Evolutionary conservation across 2,797 vertebrate genomes (phyloP).

Genomic region (Pterois miles): DNA sequence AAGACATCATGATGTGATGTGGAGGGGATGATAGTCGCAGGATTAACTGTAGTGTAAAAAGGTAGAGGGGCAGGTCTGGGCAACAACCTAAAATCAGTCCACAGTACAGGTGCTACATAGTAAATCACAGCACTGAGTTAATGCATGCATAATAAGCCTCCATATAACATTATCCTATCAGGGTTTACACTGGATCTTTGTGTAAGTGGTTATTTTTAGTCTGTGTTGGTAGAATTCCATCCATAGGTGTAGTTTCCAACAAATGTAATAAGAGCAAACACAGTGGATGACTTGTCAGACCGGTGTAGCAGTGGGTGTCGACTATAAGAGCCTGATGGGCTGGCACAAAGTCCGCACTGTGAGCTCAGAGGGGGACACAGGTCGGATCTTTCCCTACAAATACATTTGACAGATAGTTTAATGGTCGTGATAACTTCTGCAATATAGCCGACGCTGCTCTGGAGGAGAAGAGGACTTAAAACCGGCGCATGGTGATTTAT

Average conservation of each 20-base stretch:
- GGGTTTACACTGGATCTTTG: background rate
- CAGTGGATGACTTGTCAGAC: slow-evolving; percentile 71
- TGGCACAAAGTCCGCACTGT: slow-evolving; percentile 19
- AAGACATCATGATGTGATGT: background rate
- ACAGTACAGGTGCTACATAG: background rate
- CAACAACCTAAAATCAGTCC: slow-evolving; percentile 42
- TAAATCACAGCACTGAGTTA: background rate
- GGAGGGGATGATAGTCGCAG: no score
- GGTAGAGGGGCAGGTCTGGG: slow-evolving; percentile 22
- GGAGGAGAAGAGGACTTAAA: slow-evolving; percentile 16
- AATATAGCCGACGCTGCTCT: background rate
- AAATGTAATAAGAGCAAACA: slow-evolving; percentile 7
- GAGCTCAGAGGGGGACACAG: slow-evolving; percentile 12
- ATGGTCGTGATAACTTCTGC: background rate
- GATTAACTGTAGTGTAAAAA: no score
- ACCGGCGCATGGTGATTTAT: slow-evolving; percentile 3
- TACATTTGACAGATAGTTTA: background rate
- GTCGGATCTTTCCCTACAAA: background rate
- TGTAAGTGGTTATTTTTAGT: background rate
- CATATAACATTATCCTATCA: background rate
- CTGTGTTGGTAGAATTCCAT: slow-evolving; percentile 27
- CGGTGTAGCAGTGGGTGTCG: slow-evolving; percentile 79
- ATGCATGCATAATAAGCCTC: no score
- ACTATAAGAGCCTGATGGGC: slow-evolving; percentile 27
- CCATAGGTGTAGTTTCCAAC: slow-evolving; percentile 30